Evolutionary conservation across 2,888 invertebrate species (phyloP).

Genomic region (Rapana venosa): DNA sequence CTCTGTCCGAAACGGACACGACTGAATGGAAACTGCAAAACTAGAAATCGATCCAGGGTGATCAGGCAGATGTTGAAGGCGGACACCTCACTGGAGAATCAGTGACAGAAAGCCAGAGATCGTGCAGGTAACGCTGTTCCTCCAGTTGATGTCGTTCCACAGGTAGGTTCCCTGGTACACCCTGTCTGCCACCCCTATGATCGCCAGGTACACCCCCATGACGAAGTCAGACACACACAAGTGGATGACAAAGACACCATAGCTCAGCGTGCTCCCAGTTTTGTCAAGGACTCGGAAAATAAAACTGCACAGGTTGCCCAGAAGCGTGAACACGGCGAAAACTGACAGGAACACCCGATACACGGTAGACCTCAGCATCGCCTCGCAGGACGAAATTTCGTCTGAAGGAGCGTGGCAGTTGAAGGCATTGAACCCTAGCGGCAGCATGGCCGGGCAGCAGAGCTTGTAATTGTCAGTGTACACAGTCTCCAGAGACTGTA

Average conservation of each 20-base stretch:
- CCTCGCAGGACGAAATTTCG: not conserved
- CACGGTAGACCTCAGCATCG: not conserved
- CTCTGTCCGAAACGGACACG: not conserved
- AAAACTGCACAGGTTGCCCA: not conserved
- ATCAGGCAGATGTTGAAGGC: not conserved
- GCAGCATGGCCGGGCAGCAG: not conserved
- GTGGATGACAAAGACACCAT: not conserved
- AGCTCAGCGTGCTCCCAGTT: not conserved
- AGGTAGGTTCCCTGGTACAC: not conserved
- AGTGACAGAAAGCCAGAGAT: not conserved
- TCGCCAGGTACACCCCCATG: not conserved
- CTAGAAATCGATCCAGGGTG: not conserved
- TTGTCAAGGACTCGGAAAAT: not conserved
- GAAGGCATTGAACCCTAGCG: not conserved
- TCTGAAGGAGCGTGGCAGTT: not conserved
- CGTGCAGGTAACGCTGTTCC: not conserved
- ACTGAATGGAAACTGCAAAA: not conserved
- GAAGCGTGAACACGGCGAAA: not conserved
- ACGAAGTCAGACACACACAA: not conserved
- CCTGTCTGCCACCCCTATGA: not conserved
- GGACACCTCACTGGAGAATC: not conserved
- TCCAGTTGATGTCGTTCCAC: not conserved
- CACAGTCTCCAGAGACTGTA: not conserved
- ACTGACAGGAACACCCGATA: not conserved
- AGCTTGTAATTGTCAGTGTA: constrained; percentile 2